These are phyloP conservation scores for Tachycineta bicolor DNA, from an alignment of 2,113 vertebrate genomes.

Conservation along the genomic window DNA sequence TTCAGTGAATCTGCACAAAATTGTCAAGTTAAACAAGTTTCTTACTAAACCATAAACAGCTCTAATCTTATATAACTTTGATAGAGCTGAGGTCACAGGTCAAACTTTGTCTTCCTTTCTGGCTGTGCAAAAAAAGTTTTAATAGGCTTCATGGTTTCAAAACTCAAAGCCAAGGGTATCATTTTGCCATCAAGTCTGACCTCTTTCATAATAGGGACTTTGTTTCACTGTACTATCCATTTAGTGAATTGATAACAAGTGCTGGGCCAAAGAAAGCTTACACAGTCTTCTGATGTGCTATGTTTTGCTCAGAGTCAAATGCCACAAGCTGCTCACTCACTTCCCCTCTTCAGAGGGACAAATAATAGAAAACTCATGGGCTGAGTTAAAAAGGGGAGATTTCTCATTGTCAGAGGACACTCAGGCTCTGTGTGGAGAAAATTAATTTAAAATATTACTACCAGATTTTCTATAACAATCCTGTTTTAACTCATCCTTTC, in stretches of 20 bases:
- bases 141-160: background rate
- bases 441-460: background rate
- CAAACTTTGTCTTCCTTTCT: background rate
- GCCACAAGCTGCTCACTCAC: background rate
- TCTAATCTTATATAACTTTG: constrained; percentile 9
- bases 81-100: background rate
- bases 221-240: background rate
- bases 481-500: background rate
- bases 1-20: background rate
- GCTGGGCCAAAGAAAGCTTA: background rate
- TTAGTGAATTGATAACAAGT: background rate
- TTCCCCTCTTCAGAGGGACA: background rate
- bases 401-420: background rate
- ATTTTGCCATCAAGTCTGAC: background rate
- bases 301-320: background rate
- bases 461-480: background rate
- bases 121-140: background rate
- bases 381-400: background rate
- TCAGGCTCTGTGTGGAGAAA: background rate
- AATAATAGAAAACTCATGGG: background rate
- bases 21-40: background rate
- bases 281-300: background rate
- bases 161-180: background rate
- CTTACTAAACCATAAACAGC: background rate
- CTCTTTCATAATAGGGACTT: background rate